phyloP scores from a whole-genome alignment of 2,113 vertebrate species.

The Probosciger aterrimus region DNA sequence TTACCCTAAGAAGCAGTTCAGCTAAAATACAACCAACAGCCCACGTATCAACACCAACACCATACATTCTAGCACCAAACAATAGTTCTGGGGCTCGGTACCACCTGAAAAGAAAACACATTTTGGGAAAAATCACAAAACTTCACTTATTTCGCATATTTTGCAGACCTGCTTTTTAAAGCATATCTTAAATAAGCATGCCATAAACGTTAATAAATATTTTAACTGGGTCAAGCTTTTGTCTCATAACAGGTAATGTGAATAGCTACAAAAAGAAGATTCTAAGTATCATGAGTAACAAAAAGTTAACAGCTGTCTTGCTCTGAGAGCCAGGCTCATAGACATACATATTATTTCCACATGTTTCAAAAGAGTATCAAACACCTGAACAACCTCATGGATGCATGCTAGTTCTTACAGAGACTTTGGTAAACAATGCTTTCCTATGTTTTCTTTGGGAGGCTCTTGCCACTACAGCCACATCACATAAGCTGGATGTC shows the following conservation, averaged over 20 bases:
- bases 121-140: not conserved
- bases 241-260: not conserved
- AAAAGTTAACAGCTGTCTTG: not conserved
- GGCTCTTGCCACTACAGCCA: not conserved
- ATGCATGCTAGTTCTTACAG: not conserved
- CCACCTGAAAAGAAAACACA: constrained; percentile 80
- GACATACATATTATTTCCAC: not conserved
- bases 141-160: not conserved
- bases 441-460: not conserved
- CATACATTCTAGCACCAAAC: constrained; percentile 97
- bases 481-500: not conserved
- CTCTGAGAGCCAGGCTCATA: not conserved
- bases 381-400: not conserved
- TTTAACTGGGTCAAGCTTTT: not conserved
- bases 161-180: not conserved
- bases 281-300: not conserved
- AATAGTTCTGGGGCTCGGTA: constrained; percentile 94
- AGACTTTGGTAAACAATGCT: not conserved
- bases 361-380: not conserved
- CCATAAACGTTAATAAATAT: not conserved
- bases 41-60: constrained; percentile 98
- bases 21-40: constrained; percentile 97
- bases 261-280: not conserved
- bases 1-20: constrained; percentile 92
- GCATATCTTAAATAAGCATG: not conserved